Conservation (phyloP, 2,888 invertebrate species). For the Coelogynopora nodosa region DNA sequence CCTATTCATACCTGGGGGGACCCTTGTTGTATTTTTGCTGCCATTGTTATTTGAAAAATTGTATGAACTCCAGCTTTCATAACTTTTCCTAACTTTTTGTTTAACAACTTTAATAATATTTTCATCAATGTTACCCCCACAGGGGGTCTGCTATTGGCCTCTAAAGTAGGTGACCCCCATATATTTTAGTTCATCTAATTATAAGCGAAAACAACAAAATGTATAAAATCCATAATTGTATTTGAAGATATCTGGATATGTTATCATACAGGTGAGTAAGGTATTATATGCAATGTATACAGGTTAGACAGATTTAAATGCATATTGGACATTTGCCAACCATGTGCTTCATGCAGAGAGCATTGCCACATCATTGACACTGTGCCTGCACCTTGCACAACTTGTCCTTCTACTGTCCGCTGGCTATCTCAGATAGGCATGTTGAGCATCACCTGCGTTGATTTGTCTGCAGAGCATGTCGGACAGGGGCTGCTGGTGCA, state of each 20-base stretch:
- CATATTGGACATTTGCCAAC: neutral
- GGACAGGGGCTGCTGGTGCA: neutral
- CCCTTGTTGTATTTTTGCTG: no score
- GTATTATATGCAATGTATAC: neutral
- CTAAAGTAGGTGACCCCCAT: no score
- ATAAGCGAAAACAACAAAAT: neutral
- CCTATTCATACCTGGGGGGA: no score
- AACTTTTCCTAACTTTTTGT: no score
- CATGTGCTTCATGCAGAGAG: slow-evolving; percentile 9
- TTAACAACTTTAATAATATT: neutral
- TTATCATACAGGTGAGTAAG: neutral
- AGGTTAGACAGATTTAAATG: neutral
- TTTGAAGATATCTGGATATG: no score
- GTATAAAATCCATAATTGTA: neutral
- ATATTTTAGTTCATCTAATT: neutral
- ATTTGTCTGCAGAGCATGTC: neutral
- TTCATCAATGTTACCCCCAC: neutral
- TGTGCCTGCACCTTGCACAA: neutral
- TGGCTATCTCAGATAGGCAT: neutral
- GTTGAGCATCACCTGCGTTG: neutral
- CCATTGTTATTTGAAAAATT: no score
- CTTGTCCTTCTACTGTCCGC: neutral
- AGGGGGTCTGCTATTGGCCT: neutral
- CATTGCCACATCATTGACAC: neutral
- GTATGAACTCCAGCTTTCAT: no score